Conservation (phyloP, 2,113 vertebrate species). For the Grantiella picta region DNA sequence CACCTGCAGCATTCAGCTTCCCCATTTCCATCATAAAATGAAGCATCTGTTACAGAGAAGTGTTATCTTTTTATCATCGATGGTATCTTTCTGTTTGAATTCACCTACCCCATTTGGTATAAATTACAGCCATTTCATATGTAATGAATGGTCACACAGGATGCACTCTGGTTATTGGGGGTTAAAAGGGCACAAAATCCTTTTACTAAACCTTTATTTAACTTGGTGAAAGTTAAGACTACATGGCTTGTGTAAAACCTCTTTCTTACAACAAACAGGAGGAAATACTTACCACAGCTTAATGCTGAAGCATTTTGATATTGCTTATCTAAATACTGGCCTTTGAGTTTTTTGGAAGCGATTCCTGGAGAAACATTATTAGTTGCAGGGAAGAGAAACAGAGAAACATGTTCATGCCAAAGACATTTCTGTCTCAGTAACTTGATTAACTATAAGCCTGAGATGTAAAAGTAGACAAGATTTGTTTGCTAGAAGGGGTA, state of each 20-base stretch:
- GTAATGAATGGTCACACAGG: constrained; percentile 71
- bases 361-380: constrained; percentile 26
- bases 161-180: constrained; percentile 45
- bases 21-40: constrained; percentile 75
- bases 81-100: constrained; percentile 67
- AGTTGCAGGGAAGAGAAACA: constrained; percentile 42
- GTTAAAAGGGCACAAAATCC: constrained; percentile 60
- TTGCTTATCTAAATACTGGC: constrained; percentile 53
- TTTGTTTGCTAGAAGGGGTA: background rate
- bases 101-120: constrained; percentile 75
- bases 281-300: constrained; percentile 35
- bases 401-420: constrained; percentile 9
- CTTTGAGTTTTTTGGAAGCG: constrained; percentile 16
- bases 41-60: constrained; percentile 80
- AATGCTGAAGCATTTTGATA: constrained; percentile 46
- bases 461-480: constrained; percentile 31
- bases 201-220: constrained; percentile 57
- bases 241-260: background rate
- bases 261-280: constrained; percentile 36
- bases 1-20: constrained; percentile 86
- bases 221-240: constrained; percentile 53
- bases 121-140: constrained; percentile 71
- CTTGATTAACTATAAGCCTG: constrained; percentile 37
- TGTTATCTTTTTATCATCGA: constrained; percentile 67
- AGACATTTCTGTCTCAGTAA: constrained; percentile 39